phyloP scores from a whole-genome alignment of 2,797 vertebrate species.

The Poecilia gillii region DNA sequence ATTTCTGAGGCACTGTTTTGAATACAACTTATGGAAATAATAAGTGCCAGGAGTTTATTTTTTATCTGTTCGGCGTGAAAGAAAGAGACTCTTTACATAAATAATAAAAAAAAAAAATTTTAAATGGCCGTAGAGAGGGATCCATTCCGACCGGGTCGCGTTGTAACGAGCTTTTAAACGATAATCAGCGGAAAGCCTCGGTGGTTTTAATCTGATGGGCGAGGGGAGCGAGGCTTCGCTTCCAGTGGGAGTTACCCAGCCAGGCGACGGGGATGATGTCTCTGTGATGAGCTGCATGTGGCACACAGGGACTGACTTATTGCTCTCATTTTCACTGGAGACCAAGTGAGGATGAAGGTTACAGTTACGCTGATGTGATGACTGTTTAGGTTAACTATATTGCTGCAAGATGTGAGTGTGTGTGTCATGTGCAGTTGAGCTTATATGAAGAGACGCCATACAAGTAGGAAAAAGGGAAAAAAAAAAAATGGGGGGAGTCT shows the following conservation, averaged over 20 bases:
- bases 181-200: constrained; percentile 51
- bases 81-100: constrained; percentile 66
- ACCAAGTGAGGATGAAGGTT: constrained; percentile 25
- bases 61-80: constrained; percentile 63
- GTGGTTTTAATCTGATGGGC: constrained; percentile 72
- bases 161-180: constrained; percentile 61
- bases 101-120: constrained; percentile 18
- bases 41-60: constrained; percentile 76
- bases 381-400: constrained; percentile 44
- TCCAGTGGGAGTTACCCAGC: constrained; percentile 25
- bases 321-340: constrained; percentile 30
- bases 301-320: constrained; percentile 27
- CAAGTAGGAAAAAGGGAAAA: not conserved
- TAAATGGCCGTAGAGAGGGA: constrained; percentile 43
- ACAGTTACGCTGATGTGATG: constrained; percentile 31
- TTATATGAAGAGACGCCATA: constrained; percentile 22
- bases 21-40: constrained; percentile 72
- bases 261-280: constrained; percentile 39
- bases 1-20: constrained; percentile 66
- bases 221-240: constrained; percentile 45
- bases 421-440: not conserved
- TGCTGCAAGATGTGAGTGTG: constrained; percentile 28
- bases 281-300: not conserved
- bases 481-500: not conserved
- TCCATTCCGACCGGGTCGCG: constrained; percentile 59